Evolutionary conservation across 1,140 invertebrate species (phyloP).

Genomic region (Bombus cullumanus): DNA sequence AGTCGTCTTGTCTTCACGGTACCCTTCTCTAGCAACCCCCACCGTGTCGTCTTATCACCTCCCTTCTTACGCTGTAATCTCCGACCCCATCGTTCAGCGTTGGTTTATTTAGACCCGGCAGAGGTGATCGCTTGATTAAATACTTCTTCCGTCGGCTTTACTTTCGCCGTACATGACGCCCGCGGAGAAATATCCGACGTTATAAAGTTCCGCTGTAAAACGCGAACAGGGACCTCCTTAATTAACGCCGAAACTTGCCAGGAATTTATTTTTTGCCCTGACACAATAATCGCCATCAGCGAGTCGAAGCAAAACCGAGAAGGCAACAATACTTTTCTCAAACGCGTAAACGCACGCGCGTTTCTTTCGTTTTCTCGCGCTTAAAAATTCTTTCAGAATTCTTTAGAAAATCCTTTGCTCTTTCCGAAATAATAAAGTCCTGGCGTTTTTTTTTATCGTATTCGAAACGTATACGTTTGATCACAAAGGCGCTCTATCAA

Average conservation of each 20-base stretch:
- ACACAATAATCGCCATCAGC: conserved; percentile 12
- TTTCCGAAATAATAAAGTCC: background rate
- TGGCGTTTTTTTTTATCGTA: background rate
- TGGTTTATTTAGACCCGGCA: conserved; percentile 73
- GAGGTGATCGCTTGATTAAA: conserved; percentile 77
- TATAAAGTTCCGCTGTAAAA: conserved; percentile 53
- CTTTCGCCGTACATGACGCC: conserved; percentile 38
- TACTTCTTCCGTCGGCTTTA: conserved; percentile 65
- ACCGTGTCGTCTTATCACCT: conserved; percentile 69
- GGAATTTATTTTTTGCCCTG: conserved; percentile 29
- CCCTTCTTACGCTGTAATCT: conserved; percentile 68
- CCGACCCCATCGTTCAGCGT: conserved; percentile 72
- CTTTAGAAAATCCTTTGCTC: conserved; percentile 12
- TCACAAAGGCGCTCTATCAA: background rate
- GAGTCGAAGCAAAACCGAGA: background rate
- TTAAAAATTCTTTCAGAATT: background rate
- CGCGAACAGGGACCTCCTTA: conserved; percentile 50
- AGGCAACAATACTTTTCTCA: background rate
- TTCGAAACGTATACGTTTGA: conserved; percentile 5
- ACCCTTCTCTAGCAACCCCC: conserved; percentile 43
- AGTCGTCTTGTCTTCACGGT: conserved; percentile 71
- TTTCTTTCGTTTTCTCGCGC: background rate
- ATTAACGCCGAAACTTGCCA: conserved; percentile 41
- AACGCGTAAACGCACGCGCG: background rate
- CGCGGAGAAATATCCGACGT: conserved; percentile 51